phyloP scores from a whole-genome alignment of 1,140 invertebrate genomes.

The Amyelois transitella region DNA sequence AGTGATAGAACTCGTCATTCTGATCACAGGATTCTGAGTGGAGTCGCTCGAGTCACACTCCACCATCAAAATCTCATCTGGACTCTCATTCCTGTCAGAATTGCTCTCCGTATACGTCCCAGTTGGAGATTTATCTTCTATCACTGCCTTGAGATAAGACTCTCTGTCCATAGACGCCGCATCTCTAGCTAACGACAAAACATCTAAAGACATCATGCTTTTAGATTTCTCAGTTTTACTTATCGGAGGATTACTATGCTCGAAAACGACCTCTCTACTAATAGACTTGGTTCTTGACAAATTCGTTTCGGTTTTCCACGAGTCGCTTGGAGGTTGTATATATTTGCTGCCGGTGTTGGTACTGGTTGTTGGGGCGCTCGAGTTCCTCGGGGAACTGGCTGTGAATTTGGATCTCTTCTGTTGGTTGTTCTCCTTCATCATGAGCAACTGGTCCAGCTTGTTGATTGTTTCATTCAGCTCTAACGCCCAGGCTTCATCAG shows the following conservation, averaged over 20 bases:
- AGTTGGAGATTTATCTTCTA: conserved; percentile 63
- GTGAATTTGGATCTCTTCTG: conserved; percentile 65
- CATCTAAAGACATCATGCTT: conserved; percentile 67
- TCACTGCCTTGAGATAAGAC: conserved; percentile 63
- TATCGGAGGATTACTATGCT: conserved; percentile 39
- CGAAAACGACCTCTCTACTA: conserved; percentile 52
- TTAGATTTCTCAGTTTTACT: conserved; percentile 55
- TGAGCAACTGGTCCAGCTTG: conserved; percentile 78
- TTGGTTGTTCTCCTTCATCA: conserved; percentile 76
- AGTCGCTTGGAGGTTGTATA: conserved; percentile 39
- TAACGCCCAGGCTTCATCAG: conserved; percentile 77
- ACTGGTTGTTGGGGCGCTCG: conserved; percentile 53
- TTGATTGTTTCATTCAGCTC: conserved; percentile 79
- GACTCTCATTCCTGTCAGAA: conserved; percentile 63
- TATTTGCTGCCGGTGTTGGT: conserved; percentile 34
- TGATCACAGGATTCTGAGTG: conserved; percentile 57
- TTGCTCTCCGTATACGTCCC: conserved; percentile 66
- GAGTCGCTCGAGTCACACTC: conserved; percentile 67
- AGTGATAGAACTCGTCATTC: conserved; percentile 62
- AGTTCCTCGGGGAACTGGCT: conserved; percentile 44
- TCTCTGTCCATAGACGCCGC: conserved; percentile 58
- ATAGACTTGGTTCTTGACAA: conserved; percentile 46
- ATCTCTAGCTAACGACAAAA: conserved; percentile 54
- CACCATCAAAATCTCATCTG: conserved; percentile 66
- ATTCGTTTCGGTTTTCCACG: conserved; percentile 37